A percentile compares a stretch with the other conserved stretches of the same genome.
These are phyloP conservation scores for Helarctos malayanus DNA, from an alignment of 2,797 vertebrate species.

Conservation along the genomic window DNA sequence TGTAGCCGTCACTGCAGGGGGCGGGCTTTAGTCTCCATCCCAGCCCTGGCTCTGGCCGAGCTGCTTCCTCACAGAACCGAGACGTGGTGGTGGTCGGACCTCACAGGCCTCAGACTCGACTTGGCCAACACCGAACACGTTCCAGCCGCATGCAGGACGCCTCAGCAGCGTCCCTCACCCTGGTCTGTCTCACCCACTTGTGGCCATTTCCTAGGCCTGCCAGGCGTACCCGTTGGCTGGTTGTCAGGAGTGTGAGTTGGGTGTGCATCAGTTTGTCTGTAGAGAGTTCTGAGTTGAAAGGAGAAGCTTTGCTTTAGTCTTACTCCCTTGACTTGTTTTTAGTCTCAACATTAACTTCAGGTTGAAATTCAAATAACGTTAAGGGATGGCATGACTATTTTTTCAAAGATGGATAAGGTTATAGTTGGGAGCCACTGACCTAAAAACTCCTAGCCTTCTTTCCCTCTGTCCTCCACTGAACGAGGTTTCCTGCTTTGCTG, in stretches of 20 bases:
- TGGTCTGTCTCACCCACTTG: no score
- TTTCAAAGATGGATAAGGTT: not conserved
- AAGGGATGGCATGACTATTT: not conserved
- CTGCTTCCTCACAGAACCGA: not conserved
- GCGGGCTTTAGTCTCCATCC: no score
- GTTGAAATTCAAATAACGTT: not conserved
- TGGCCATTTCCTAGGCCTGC: not conserved
- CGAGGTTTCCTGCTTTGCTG: not conserved
- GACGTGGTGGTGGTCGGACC: not conserved
- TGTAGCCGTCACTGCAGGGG: not conserved
- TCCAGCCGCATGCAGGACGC: not conserved
- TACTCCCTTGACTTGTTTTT: not conserved
- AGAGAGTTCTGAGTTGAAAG: not conserved
- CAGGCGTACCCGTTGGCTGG: not conserved
- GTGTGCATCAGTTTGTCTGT: not conserved
- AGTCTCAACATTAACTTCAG: not conserved
- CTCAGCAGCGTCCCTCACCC: not conserved
- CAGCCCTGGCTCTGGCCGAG: not conserved
- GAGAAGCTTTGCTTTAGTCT: not conserved
- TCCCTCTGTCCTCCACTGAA: not conserved
- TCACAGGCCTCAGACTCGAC: accelerated
- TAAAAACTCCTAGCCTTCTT: no score
- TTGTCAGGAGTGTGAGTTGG: not conserved
- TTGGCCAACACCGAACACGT: accelerated
- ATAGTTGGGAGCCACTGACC: not conserved